Evolutionary conservation across 1,140 invertebrate genomes (phyloP).

Genomic region (Matsumurasca onukii): DNA sequence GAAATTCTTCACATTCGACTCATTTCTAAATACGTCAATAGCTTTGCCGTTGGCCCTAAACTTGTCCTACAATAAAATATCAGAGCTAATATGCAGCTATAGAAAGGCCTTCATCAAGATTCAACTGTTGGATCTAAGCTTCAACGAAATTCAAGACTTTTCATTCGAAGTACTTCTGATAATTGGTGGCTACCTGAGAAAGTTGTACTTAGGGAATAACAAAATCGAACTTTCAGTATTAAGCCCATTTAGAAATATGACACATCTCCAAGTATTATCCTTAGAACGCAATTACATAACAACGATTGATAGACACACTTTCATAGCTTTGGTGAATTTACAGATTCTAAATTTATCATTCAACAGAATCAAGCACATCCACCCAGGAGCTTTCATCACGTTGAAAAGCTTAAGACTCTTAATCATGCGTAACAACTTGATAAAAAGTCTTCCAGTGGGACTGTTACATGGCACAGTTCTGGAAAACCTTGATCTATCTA

Average conservation of each 20-base stretch:
- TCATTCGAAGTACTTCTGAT: constrained; percentile 63
- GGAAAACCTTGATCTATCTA: constrained; percentile 76
- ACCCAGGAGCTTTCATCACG: constrained; percentile 78
- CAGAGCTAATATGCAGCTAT: constrained; percentile 58
- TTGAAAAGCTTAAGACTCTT: constrained; percentile 72
- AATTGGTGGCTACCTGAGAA: constrained; percentile 60
- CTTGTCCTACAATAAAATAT: constrained; percentile 67
- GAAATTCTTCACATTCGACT: constrained; percentile 62
- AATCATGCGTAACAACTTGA: constrained; percentile 71
- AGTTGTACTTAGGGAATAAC: constrained; percentile 73
- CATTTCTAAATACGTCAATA: constrained; percentile 63
- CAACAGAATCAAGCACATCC: constrained; percentile 74
- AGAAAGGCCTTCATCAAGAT: constrained; percentile 53
- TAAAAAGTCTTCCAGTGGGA: constrained; percentile 73
- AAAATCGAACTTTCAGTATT: constrained; percentile 66
- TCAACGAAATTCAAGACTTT: constrained; percentile 64
- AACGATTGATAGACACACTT: constrained; percentile 68
- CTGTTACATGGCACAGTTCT: constrained; percentile 77
- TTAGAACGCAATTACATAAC: constrained; percentile 73
- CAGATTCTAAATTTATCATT: constrained; percentile 79
- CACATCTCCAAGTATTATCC: constrained; percentile 69
- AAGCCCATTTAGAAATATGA: constrained; percentile 67
- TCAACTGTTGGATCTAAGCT: constrained; percentile 68
- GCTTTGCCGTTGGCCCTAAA: constrained; percentile 61
- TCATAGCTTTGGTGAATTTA: constrained; percentile 67